Conservation (phyloP, 2,797 vertebrate genomes). For the Danio kyathit region DNA sequence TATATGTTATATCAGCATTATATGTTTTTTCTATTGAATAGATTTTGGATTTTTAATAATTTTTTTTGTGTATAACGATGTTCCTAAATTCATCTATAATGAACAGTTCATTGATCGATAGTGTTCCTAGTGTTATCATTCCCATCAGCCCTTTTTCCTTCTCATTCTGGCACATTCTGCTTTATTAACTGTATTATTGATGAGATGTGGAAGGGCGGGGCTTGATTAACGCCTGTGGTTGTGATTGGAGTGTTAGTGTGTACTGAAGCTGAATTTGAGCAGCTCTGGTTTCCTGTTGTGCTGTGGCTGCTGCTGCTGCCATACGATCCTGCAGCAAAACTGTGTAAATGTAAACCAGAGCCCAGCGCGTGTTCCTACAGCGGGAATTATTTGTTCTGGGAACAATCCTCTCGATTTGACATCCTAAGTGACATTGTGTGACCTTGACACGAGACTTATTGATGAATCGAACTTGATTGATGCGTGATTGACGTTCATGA, state of each 20-base stretch:
- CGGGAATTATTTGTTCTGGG: constrained; percentile 65
- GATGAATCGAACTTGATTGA: constrained; percentile 8
- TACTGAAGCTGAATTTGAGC: constrained; percentile 15
- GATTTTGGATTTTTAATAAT: neutral
- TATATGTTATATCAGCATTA: neutral
- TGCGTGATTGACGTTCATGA: neutral
- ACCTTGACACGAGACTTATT: neutral
- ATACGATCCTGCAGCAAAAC: constrained; percentile 34
- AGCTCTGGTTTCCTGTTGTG: constrained; percentile 18
- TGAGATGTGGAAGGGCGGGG: neutral
- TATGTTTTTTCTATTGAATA: constrained; percentile 8
- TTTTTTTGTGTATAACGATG: neutral
- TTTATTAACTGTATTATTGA: constrained; percentile 13
- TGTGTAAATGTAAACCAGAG: constrained; percentile 29
- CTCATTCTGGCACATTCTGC: neutral
- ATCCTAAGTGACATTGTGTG: constrained; percentile 11
- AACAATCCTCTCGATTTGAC: constrained; percentile 47
- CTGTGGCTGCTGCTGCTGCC: constrained; percentile 20
- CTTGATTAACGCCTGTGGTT: neutral
- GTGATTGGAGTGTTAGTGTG: constrained; percentile 11
- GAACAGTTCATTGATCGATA: neutral
- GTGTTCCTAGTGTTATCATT: neutral
- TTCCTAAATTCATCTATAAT: neutral
- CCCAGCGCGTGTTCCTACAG: constrained; percentile 65
- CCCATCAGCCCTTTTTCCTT: constrained; percentile 14